Base-by-base conservation (phyloP, 1,140 invertebrate genomes). In the Galendromus occidentalis region DNA sequence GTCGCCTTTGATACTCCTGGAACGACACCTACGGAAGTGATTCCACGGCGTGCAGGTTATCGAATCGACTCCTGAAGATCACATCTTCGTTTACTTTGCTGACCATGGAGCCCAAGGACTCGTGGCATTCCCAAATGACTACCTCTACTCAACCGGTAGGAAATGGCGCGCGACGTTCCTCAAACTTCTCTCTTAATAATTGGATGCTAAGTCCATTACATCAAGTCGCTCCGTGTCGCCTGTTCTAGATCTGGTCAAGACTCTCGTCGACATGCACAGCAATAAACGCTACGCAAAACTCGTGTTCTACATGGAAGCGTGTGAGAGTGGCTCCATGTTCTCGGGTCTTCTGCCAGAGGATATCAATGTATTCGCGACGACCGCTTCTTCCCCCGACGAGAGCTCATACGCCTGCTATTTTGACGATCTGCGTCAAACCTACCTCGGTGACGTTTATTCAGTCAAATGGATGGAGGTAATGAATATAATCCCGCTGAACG, bases 261-360 rank as follows among this genome's bases (percentile, higher is more conserved):
- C 33, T 17, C 42, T 67, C 30, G 22, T 66, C n/a, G 12, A 67
- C 29, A 67, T 67, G 22, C n/a, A 67, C 39, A 45, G 39, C 1
- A 64, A 47, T 39, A 45, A 67, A 30, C 65, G 25, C 66, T 67
- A 66, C 64, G 25, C 44, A 30, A 59, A 66, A 20, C 71, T 83
- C 73, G 77, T 83, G 12, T 74, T 84, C 59, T 85, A 85, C 73
- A 71, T 84, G 65, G 83, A 85, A 73, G 80, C 83, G 14, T 84
- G 83, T 73, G 80, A 84, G 72, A 82, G 81, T 45, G 83, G 83
- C 7, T 83, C 82, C 0, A 84, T 85, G 81, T 85, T 85, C 74
- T 73, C 81, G 42, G 74, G 77, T 45, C 69, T 82, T n/a, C 73
- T 84, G 20, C 74, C 78, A 0, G 72, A 76, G 28, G 74, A 82